Percentiles rank a stretch among this genome's conserved stretches.
Conservation (phyloP, 2,113 vertebrate genomes). For the Dasypus novemcinctus region DNA sequence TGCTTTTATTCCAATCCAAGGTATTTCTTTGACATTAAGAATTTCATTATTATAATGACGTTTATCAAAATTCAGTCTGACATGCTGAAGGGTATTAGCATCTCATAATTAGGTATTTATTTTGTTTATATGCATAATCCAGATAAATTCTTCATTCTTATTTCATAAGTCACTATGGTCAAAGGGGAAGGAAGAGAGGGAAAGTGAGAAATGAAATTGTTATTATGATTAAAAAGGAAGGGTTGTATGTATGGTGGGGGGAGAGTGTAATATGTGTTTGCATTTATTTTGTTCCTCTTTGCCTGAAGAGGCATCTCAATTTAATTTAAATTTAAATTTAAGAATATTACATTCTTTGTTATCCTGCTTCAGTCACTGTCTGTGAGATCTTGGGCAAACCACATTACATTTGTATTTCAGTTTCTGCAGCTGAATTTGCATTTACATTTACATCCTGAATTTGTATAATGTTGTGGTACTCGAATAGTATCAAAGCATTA, state of each 20-base stretch:
- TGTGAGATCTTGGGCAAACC: not conserved
- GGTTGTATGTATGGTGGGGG: not conserved
- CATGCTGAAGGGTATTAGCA: not conserved
- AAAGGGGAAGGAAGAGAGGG: not conserved
- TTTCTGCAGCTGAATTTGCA: not conserved
- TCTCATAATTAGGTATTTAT: not conserved
- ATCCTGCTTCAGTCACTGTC: not conserved
- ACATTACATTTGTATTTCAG: not conserved
- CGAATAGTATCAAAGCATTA: not conserved
- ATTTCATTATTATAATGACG: not conserved
- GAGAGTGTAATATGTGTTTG: not conserved
- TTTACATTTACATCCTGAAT: not conserved
- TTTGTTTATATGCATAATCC: not conserved
- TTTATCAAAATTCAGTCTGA: not conserved
- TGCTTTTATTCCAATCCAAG: not conserved
- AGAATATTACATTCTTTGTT: not conserved
- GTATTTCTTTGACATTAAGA: not conserved
- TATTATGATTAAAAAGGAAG: not conserved
- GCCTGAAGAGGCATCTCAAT: not conserved
- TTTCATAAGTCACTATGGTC: not conserved
- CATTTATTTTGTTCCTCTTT: not conserved
- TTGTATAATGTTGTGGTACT: not conserved
- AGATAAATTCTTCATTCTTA: not conserved
- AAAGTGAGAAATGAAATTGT: not conserved
- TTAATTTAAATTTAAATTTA: not conserved